Base-by-base conservation (phyloP, 2,888 invertebrate species). In the Megaustenia siamemsis region DNA sequence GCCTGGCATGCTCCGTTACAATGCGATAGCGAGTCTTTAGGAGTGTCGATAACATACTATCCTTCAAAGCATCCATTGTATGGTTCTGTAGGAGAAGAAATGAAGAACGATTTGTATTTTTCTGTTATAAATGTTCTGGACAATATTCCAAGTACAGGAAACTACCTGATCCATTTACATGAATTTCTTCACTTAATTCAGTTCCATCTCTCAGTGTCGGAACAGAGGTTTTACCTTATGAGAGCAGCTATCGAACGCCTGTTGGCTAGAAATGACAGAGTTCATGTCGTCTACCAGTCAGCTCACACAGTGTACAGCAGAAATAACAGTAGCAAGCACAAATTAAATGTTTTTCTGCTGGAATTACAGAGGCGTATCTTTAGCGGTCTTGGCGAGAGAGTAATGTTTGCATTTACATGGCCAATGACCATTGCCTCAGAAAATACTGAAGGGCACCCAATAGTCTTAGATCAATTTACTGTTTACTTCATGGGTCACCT, bases 241-340 rank as follows among this genome's bases (percentile, higher is more conserved):
- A 56, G 71, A 18, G n/a, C 35, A 21, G 78, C 84, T 5, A 24
- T 79, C 6, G 53, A 43, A 18, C 84, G 84, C 35, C 73, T 84
- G 32, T 32, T 84, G 71, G 79, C 56, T 60, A 78, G 84, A 63
- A 84, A 84, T n/a, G 43, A 43, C 28, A 24, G 18, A 18, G 84
- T 73, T 12, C 6, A 40, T n/a, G 77, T 84, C n/a, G 63, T 84
- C 43, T 78, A 79, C 73, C 84, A 84, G 32, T 84, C 84, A n/a
- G 69, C 56, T 24, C 79, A 71, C 60, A 32, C 43, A 4, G 78
- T 79, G 24, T 84, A 84, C 28, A 73, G 40, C 63, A 71, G n/a
- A 21, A 40, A 21, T 21, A 24, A 32, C 45, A 3, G 8, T 1
- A 84, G 73, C 35, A 40, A 56, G 1, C 73, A 79, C 38, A 84